These are phyloP conservation scores for Erebia ligea DNA, from an alignment of 2,888 invertebrate species.

Conservation along the genomic window DNA sequence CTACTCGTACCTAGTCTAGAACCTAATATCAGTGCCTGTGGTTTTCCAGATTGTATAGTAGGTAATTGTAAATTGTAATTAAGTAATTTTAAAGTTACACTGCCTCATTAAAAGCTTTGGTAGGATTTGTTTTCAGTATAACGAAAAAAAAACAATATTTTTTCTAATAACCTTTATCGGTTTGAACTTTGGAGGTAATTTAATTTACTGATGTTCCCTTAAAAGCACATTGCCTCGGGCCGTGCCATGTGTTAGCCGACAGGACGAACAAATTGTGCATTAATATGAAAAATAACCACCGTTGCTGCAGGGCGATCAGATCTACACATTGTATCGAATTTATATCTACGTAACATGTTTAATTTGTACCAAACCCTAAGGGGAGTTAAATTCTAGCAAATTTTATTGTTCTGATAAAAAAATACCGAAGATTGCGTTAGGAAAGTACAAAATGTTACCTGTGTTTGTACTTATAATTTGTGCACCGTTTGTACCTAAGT, in stretches of 20 bases:
- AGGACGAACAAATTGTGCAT: conserved; percentile 48
- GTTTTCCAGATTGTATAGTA: too few species aligned
- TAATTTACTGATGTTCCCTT: conserved; percentile 70
- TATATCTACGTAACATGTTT: conserved; percentile 25
- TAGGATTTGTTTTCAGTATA: background rate
- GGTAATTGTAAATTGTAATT: too few species aligned
- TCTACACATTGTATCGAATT: conserved; percentile 32
- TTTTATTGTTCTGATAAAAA: conserved; percentile 42
- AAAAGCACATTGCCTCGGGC: conserved; percentile 56
- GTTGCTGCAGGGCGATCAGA: conserved; percentile 51
- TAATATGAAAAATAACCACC: conserved; percentile 53
- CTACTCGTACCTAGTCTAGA: too few species aligned
- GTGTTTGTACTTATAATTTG: too few species aligned
- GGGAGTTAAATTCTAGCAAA: conserved; percentile 20
- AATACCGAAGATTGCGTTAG: background rate
- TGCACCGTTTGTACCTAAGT: too few species aligned
- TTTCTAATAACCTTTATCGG: conserved; percentile 44
- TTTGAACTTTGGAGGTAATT: conserved; percentile 61
- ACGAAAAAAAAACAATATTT: background rate
- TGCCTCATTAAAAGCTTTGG: too few species aligned
- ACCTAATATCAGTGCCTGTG: too few species aligned
- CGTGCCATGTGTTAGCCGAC: conserved; percentile 66
- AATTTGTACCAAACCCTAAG: conserved; percentile 19
- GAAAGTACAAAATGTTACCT: too few species aligned
- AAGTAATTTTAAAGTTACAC: too few species aligned